Evolutionary conservation across 2,797 vertebrate species (phyloP), one percentile per base, ranked within the genome.

Genomic region (Enoplosus armatus): DNA sequence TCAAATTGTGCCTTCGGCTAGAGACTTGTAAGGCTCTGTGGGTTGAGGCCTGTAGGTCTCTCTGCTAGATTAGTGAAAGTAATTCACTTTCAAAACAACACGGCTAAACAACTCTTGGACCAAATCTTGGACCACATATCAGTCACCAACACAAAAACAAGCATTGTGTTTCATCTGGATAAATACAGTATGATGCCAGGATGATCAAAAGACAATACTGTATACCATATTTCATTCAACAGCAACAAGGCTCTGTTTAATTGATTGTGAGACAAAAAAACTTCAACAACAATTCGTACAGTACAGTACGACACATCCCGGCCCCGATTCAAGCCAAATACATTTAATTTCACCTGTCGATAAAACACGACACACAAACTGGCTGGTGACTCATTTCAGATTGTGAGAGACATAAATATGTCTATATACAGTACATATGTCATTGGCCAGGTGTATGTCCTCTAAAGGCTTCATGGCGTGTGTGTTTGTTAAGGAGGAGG

Each of bases 401-500:
- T 12, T 10, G 18, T 26, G 10, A 39, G 8, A 60, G 37, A 48
- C 22, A 43, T 29, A 15, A 61, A 74, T 58, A 51, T 27, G 10
- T 75, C 24, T 7, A 8, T 4, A 31, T 35, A 72, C 37, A 73
- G 27, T 35, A 72, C 37, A 73, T 22, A 47, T 2, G 15, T 43
- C 54, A 63, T 68, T n/a, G 59, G 16, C 33, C 61, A 60, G 58
- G 54, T 47, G 35, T 47, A 1, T 43, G 51, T 75, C 27, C 24
- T 80, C 24, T 15, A 12, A 12, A 68, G 41, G 29, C 24, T 61
- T 64, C 6, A 10, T 59, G 59, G 39, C 2, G 2, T 35, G 45
- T 64, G 33, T 80, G 43, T 33, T 26, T 41, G 35, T 39, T 86
- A 89, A 11, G 75, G 85, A 53, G 75, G 87, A 41, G 60, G 79